Evolutionary conservation across 2,797 vertebrate species (phyloP), one percentile per base, ranked within the genome.

Genomic region (Leptatherina wallacei): DNA sequence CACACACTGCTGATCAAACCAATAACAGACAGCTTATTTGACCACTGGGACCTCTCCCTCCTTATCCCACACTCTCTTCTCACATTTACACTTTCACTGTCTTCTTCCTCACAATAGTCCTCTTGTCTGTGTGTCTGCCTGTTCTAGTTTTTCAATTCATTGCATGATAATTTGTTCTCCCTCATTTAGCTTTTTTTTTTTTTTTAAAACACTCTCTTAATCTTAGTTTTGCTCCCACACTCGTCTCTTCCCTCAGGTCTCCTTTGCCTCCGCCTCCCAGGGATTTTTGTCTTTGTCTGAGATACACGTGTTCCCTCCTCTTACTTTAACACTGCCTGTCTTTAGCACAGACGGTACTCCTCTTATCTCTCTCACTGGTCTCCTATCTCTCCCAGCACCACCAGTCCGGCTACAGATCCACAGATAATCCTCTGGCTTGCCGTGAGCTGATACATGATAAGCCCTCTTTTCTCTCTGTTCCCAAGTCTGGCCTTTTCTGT

Each of bases 381-480:
- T 87, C 80, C 86, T 88, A 81, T 88, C 78, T 84, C 81, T 85
- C 67, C 77, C 82, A 78, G 88, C 77, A 47, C 85, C 55, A 70
- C 85, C 83, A 81, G 90, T 84, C 82, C 71, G 71, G 78, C 85
- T 83, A 83, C 79, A 87, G 89, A 91, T 92, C 81, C 80, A 57
- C 80, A 84, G 90, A 91, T 92, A 91, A 90, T 90, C 91, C 90
- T 79, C 74, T 71, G 35, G 81, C 75, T 89, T 84, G 82, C 88
- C 11, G 76, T 71, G 81, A 86, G 90, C 87, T 73, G 77, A 87
- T 91, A 87, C 87, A 77, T 27, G 80, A 90, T 91, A 88, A 90
- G 78, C 75, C 75, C 81, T 42, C 60, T 57, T 73, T 74, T 73
- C 71, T 79, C 82, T 85, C 80, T 78, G 65, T 80, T 81, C 69